These are phyloP conservation scores for Nettapus auritus DNA, from an alignment of 2,113 vertebrate genomes.

Conservation along the genomic window DNA sequence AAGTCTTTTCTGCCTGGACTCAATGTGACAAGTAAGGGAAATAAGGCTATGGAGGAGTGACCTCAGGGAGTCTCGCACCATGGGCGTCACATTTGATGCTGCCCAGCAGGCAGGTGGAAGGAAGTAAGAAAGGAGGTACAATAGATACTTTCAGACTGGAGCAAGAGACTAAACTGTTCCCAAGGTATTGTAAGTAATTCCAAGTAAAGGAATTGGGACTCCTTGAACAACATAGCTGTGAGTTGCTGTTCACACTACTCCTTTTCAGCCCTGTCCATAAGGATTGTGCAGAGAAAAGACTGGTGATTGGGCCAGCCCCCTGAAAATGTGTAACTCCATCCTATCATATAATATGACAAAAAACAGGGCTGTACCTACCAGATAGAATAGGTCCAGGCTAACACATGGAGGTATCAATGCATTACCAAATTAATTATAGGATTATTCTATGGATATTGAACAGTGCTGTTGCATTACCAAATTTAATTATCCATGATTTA, in stretches of 20 bases:
- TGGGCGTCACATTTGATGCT: background rate
- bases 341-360: background rate
- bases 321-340: background rate
- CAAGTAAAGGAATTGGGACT: fast-evolving
- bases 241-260: fast-evolving
- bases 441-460: background rate
- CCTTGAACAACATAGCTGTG: background rate
- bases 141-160: background rate
- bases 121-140: background rate
- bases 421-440: background rate
- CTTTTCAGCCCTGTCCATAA: background rate
- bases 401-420: fast-evolving
- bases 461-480: background rate
- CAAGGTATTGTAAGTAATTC: too few relatives aligned
- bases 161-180: background rate
- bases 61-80: background rate
- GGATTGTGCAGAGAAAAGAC: fast-evolving
- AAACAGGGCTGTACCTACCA: background rate
- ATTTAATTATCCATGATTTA: background rate
- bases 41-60: fast-evolving
- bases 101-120: background rate
- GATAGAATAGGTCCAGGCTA: background rate
- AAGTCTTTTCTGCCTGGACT: background rate
- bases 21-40: background rate
- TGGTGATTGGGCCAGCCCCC: background rate